Evolutionary conservation across 2,888 invertebrate genomes (phyloP), one percentile per base, ranked within the genome.

Genomic region (Malthinus seriepunctatus): DNA sequence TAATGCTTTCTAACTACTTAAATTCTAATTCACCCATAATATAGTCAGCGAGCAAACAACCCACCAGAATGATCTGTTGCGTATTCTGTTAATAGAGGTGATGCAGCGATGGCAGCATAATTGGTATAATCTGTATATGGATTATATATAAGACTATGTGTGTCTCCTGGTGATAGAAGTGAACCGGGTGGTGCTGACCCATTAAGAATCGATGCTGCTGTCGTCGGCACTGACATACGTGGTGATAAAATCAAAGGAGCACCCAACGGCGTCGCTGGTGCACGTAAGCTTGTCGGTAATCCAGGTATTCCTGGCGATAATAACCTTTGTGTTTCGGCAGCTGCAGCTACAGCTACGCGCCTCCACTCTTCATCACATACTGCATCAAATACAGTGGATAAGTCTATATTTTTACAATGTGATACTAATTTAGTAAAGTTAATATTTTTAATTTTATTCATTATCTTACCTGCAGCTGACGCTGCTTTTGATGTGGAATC

Each of bases 41-140:
- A 62, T 59, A 72, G 69, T 89, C 86, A 90, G 84, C 89, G 88
- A 82, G 89, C 89, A 85, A 89, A 90, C 82, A 90, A 90, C 95
- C 93, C 94, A 95, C 95, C 95, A 87, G 93, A 90, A 87, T 94
- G 93, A 84, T 94, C 94, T 77, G 93, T 89, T 68, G 86, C 88
- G 84, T 93, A 92, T 80, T 92, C 86, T 67, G 91, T 87, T 78
- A 91, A 87, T 70, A 92, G 84, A 67, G 92, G 93, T 72, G 91
- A 91, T 71, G 87, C 87, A 56, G 87, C 84, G 72, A 93, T 83
- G 61, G 94, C 92, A 32, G 92, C 91, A 81, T 95, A 95, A 81
- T 93, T 92, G 78, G 89, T 90, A 81, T 93, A 95, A 78, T 95
- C 94, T 54, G 88, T 87, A 77, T 94, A 95, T 38, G 90, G 90